Conservation (phyloP, 2,888 invertebrate species). For the Hipparchia semele region DNA sequence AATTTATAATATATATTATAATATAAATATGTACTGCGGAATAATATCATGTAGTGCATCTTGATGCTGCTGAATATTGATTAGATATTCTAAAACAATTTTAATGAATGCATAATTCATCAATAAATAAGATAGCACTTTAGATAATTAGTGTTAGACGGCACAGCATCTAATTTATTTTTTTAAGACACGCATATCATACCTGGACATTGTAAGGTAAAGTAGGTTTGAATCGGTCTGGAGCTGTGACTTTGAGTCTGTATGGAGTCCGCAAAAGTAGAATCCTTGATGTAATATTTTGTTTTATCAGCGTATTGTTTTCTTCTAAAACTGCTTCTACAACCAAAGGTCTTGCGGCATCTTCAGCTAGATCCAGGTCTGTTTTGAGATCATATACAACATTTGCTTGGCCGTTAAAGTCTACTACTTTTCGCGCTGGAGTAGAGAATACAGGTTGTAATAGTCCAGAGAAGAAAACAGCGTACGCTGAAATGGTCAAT, state of each 20-base stretch:
- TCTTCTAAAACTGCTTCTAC: conserved; percentile 96
- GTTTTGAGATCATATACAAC: conserved; percentile 90
- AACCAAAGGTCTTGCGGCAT: conserved; percentile 91
- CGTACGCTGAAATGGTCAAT: conserved; percentile 92
- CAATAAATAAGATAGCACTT: not conserved
- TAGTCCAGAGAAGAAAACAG: conserved; percentile 90
- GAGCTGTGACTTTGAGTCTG: conserved; percentile 89
- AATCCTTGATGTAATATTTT: conserved; percentile 87
- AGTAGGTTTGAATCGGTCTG: conserved; percentile 95
- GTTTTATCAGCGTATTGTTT: conserved; percentile 91
- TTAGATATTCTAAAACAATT: not conserved
- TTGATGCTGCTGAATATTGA: conserved; percentile 1
- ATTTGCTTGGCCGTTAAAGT: conserved; percentile 85
- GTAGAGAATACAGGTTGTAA: conserved; percentile 90
- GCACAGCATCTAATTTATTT: not conserved
- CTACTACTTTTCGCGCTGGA: conserved; percentile 88
- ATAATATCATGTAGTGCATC: not conserved
- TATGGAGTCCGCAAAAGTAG: conserved; percentile 84
- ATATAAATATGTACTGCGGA: not conserved
- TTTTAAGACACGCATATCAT: not conserved
- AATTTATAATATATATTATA: not conserved
- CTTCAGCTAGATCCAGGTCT: conserved; percentile 88
- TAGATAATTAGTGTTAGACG: not conserved
- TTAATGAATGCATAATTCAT: not conserved
- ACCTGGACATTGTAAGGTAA: conserved; percentile 92